phyloP scores from a whole-genome alignment of 2,113 vertebrate species.

The Sphyrna mokarran region DNA sequence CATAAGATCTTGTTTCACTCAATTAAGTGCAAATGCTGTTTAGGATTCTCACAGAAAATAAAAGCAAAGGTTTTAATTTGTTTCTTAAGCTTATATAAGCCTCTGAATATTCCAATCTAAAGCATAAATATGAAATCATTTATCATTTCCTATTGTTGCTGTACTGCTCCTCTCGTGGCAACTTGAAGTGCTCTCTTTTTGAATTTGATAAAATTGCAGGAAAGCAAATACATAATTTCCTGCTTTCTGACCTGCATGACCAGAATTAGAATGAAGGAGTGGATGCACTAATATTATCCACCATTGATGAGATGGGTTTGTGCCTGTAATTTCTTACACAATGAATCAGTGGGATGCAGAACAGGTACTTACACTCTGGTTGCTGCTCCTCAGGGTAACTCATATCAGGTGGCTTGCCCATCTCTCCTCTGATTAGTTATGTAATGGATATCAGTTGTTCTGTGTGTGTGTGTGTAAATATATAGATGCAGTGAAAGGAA shows the following conservation, averaged over 20 bases:
- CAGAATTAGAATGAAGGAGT: neutral
- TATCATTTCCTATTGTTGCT: neutral
- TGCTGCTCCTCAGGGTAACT: neutral
- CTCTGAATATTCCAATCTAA: neutral
- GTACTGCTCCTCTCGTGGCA: neutral
- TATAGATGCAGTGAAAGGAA: neutral
- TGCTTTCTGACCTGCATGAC: neutral
- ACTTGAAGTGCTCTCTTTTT: constrained; percentile 13
- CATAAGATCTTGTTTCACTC: constrained; percentile 18
- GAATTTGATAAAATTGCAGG: neutral
- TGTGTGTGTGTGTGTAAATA: too few relatives aligned
- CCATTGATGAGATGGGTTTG: neutral
- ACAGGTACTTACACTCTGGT: neutral
- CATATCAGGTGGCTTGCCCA: neutral
- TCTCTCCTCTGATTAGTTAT: neutral
- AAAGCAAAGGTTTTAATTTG: neutral
- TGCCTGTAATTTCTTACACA: neutral
- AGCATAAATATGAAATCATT: neutral
- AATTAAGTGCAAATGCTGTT: constrained; percentile 8
- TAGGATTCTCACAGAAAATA: neutral
- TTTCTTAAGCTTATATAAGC: neutral
- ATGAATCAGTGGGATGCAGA: neutral
- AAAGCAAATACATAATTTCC: neutral
- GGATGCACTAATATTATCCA: neutral
- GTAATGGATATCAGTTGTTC: neutral